Evolutionary conservation across 2,113 vertebrate genomes (phyloP), one percentile per base, ranked within the genome.

Genomic region (Platichthys stellatus): DNA sequence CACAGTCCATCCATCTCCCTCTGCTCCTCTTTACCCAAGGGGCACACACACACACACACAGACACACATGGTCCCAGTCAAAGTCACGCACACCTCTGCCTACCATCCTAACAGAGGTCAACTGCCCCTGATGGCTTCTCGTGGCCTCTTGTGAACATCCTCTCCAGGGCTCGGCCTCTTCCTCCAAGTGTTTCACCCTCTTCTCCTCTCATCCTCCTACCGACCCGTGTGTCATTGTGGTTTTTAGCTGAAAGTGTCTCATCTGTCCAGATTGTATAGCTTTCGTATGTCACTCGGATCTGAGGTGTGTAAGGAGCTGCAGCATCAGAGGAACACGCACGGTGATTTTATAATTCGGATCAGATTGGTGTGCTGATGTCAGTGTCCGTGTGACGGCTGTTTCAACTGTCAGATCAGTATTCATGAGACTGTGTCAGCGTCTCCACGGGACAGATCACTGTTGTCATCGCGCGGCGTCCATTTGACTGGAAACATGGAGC

Each of bases 1-100:
- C 89, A 82, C 69, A 83, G 45, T 82, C 70, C 3, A 78, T 88
- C 84, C 65, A 38, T 89, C 88, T 76, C 78, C 64, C 58, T 23
- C 61, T 62, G 56, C 61, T 72, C 66, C 64, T 74, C 58, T 43
- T 67, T 63, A 70, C 66, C 63, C 72, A 20, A 54, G 72, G 71
- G 83, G 54, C 23, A 51, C 17, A 35, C 58, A 49, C 66, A n/a
- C 26, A 31, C 38, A 40, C 67, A 38, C 62, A 69, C 21, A 69
- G 67, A 76, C 51, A 0, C 65, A 20, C 28, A n/a, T 2, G 24
- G 24, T 24, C 24, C 1, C 51, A 0, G 66, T 21, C 28, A 18
- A 5, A 51, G 61, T 56, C 74, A 76, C 51, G 0, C 61, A 63
- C 58, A 73, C 74, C 57, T 80, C 68, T 63, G 67, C 43, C 45